phyloP scores from a whole-genome alignment of 2,888 invertebrate genomes.

The Eulithis prunata region DNA sequence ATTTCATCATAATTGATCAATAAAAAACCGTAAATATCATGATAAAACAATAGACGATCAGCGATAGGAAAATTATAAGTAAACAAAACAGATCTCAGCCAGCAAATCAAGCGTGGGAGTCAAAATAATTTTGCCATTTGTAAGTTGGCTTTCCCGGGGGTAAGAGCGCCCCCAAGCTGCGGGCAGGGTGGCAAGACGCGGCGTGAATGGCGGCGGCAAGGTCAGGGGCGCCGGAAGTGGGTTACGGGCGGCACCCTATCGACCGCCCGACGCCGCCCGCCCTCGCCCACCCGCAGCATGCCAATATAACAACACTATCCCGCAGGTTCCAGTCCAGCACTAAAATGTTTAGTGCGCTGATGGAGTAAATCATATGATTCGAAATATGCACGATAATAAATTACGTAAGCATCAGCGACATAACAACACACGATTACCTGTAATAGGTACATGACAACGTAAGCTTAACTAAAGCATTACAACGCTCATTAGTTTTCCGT shows the following conservation, averaged over 20 bases:
- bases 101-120: constrained; percentile 57
- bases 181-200: constrained; percentile 62
- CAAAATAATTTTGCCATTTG: constrained; percentile 64
- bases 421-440: background rate
- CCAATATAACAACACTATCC: constrained; percentile 36
- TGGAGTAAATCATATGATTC: constrained; percentile 1
- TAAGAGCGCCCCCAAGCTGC: constrained; percentile 21
- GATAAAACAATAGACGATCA: constrained; percentile 4
- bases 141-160: constrained; percentile 49
- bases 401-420: background rate
- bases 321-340: constrained; percentile 4
- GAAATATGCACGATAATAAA: background rate
- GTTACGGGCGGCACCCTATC: constrained; percentile 82
- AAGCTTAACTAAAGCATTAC: constrained; percentile 13
- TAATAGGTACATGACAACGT: background rate
- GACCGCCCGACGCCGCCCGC: constrained; percentile 60
- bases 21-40: background rate
- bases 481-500: constrained; percentile 23
- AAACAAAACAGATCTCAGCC: constrained; percentile 48
- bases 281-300: constrained; percentile 33
- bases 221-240: constrained; percentile 83
- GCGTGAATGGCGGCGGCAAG: constrained; percentile 82
- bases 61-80: constrained; percentile 37
- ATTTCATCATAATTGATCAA: background rate
- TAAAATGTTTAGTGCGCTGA: constrained; percentile 10